These are phyloP conservation scores for Oxygymnocypris stewartii DNA, from an alignment of 2,113 vertebrate species.

Conservation along the genomic window DNA sequence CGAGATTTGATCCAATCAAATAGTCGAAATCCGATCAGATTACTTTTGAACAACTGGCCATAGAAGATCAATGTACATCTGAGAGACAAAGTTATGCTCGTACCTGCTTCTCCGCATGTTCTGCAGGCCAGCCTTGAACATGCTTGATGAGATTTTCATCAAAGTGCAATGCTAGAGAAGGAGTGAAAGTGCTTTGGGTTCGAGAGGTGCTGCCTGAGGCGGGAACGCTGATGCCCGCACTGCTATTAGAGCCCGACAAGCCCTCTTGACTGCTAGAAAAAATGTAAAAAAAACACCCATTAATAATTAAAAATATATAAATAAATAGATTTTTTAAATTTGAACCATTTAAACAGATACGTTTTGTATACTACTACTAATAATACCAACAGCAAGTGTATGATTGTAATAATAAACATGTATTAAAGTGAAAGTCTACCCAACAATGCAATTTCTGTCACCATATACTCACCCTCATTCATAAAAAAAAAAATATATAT, in stretches of 20 bases:
- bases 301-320: background rate
- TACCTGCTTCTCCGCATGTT: conserved; percentile 98
- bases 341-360: background rate
- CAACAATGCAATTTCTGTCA: background rate
- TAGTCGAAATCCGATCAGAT: too few species aligned
- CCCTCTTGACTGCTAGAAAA: conserved; percentile 85
- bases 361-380: background rate
- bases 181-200: conserved; percentile 84
- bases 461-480: background rate
- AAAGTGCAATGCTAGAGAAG: conserved; percentile 92
- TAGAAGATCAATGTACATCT: background rate
- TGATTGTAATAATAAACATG: background rate
- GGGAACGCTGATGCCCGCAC: conserved; percentile 57
- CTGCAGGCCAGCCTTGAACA: conserved; percentile 97
- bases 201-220: conserved; percentile 77
- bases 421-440: background rate
- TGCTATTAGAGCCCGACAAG: conserved; percentile 83
- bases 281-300: background rate
- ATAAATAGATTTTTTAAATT: background rate
- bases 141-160: conserved; percentile 97
- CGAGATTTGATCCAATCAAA: too few species aligned
- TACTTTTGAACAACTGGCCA: too few species aligned
- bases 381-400: background rate
- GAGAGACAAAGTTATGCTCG: background rate
- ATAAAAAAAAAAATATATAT: too few species aligned